Percentiles rank a stretch among this genome's conserved stretches.
Evolutionary conservation across 2,113 vertebrate genomes (phyloP).

Genomic region (Apistogramma diplotaenia): DNA sequence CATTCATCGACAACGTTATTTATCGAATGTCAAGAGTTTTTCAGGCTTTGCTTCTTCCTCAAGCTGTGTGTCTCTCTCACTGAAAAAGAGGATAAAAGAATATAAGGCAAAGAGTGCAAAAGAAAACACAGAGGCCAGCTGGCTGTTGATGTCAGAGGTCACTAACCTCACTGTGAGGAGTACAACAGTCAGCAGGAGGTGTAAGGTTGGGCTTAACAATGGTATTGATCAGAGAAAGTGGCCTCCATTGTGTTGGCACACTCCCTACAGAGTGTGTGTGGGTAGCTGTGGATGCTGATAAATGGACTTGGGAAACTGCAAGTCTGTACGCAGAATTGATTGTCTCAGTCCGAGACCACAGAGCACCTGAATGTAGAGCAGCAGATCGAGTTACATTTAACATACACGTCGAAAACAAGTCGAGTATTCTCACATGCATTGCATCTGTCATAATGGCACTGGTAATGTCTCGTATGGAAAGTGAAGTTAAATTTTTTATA

Average conservation of each 20-base stretch:
- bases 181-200: conserved; percentile 56
- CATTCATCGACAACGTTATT: conserved; percentile 38
- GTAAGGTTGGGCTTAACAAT: conserved; percentile 57
- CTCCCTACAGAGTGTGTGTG: conserved; percentile 60
- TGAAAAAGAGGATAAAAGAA: conserved; percentile 22
- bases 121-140: conserved; percentile 58
- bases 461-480: neutral
- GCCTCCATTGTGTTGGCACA: conserved; percentile 61
- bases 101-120: conserved; percentile 21
- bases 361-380: conserved; percentile 32
- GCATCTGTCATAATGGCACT: neutral
- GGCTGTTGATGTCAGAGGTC: conserved; percentile 49
- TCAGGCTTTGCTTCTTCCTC: conserved; percentile 55
- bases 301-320: conserved; percentile 34
- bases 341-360: neutral
- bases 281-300: conserved; percentile 48
- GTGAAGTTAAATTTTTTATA: neutral
- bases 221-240: conserved; percentile 62
- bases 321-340: neutral
- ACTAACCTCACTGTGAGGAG: conserved; percentile 20
- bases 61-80: conserved; percentile 46
- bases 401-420: neutral
- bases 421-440: neutral
- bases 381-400: neutral
- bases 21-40: conserved; percentile 49